Conservation (phyloP, 2,888 invertebrate species). For the Galeopsomyia nigrocyanea region DNA sequence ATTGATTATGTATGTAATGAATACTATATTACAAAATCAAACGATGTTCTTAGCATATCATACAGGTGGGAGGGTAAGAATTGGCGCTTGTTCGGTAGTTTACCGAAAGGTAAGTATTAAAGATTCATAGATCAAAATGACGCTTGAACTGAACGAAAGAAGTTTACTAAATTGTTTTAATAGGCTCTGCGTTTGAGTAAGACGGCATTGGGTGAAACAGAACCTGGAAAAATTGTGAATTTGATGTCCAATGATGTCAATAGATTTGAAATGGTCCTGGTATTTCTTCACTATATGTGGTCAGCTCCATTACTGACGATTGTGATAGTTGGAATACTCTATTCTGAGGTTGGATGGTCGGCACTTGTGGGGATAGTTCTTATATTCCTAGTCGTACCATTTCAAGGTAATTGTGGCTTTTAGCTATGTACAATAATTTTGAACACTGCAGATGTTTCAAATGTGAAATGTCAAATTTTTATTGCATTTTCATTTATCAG, state of each 20-base stretch:
- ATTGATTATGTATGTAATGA: not conserved
- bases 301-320: constrained; percentile 81
- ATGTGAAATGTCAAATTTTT: no score
- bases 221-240: constrained; percentile 71
- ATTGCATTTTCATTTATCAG: constrained; percentile 50
- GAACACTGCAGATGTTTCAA: no score
- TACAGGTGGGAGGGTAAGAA: not conserved
- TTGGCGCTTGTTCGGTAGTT: not conserved
- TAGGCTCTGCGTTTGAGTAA: constrained; percentile 53
- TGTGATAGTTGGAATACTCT: constrained; percentile 84
- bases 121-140: not conserved
- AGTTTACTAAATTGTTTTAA: constrained; percentile 6
- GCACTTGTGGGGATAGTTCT: constrained; percentile 87
- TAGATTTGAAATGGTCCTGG: constrained; percentile 90
- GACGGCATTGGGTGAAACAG: constrained; percentile 84
- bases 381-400: constrained; percentile 86
- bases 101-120: not conserved
- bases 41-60: not conserved
- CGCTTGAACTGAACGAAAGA: not conserved
- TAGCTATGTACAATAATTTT: no score
- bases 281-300: constrained; percentile 93
- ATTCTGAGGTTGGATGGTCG: constrained; percentile 77
- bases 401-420: constrained; percentile 76
- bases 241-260: constrained; percentile 89
- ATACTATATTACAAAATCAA: not conserved